Conservation (phyloP, 2,797 vertebrate genomes). For the Orientallactaga sibirica region DNA sequence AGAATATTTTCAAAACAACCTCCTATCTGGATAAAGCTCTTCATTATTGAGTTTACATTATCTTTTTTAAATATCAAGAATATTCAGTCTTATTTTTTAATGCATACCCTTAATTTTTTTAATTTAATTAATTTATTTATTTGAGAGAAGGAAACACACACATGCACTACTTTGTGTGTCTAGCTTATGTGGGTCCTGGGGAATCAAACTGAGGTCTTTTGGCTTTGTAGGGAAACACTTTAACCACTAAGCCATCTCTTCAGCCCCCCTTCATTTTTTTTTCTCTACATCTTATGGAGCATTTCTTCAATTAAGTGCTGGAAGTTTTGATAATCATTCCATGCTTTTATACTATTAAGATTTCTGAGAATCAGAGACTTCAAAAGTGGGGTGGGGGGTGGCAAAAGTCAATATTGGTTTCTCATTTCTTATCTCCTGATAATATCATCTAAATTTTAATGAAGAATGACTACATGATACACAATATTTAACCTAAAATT, state of each 20-base stretch:
- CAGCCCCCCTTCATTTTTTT: not conserved
- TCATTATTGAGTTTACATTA: not conserved
- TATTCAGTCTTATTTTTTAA: not conserved
- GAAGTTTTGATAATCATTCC: not conserved
- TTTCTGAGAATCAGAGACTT: slow-evolving; percentile 1
- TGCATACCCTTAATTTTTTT: too few relatives aligned
- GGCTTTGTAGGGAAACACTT: too few relatives aligned
- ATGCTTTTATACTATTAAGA: not conserved
- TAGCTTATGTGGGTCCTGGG: too few relatives aligned
- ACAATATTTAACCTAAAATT: not conserved
- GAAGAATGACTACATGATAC: not conserved
- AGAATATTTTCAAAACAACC: not conserved
- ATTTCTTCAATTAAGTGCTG: not conserved
- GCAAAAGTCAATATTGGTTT: not conserved
- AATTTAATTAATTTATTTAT: too few relatives aligned
- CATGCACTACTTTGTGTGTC: too few relatives aligned
- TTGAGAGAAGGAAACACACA: too few relatives aligned
- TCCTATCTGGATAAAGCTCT: not conserved
- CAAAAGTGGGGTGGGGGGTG: not conserved
- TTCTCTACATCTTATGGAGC: not conserved
- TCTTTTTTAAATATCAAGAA: not conserved
- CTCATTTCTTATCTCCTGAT: not conserved
- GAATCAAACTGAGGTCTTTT: too few relatives aligned
- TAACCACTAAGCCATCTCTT: not conserved
- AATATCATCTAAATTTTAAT: not conserved